Evolutionary conservation across 2,797 vertebrate genomes (phyloP).

Genomic region (Tokudaia tokunoshimensis): DNA sequence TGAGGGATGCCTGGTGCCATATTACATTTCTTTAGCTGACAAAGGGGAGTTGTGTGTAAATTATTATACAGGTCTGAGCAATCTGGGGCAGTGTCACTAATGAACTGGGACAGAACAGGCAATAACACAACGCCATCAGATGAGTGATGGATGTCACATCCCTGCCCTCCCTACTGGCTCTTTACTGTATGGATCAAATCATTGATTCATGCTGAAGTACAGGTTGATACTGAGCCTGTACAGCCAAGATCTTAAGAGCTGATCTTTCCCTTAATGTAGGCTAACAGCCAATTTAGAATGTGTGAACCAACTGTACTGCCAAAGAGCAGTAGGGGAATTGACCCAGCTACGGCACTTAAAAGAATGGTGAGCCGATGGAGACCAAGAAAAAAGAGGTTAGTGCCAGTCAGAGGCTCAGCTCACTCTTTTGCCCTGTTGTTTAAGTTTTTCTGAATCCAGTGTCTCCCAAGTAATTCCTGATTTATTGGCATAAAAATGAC

Average conservation of each 20-base stretch:
- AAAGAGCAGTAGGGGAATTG: neutral
- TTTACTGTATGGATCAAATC: neutral
- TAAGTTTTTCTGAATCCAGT: neutral
- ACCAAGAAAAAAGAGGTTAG: neutral
- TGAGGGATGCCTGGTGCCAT: neutral
- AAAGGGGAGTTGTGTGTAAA: neutral
- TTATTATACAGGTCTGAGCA: neutral
- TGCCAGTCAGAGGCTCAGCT: neutral
- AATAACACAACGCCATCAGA: neutral
- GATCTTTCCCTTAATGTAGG: neutral
- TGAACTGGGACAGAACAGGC: neutral
- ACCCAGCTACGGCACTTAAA: neutral
- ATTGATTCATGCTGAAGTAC: neutral
- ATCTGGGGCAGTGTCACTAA: neutral
- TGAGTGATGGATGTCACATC: neutral
- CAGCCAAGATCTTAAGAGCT: neutral
- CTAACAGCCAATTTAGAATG: neutral
- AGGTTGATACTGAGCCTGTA: neutral
- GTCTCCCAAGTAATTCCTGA: neutral
- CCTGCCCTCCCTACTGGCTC: neutral
- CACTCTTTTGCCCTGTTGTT: neutral
- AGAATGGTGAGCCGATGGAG: neutral
- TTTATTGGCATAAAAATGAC: neutral
- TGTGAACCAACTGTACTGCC: no score
- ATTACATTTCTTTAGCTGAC: neutral